Base-by-base conservation (phyloP, 2,797 vertebrate genomes). In the Muraenolepis orangiensis region DNA sequence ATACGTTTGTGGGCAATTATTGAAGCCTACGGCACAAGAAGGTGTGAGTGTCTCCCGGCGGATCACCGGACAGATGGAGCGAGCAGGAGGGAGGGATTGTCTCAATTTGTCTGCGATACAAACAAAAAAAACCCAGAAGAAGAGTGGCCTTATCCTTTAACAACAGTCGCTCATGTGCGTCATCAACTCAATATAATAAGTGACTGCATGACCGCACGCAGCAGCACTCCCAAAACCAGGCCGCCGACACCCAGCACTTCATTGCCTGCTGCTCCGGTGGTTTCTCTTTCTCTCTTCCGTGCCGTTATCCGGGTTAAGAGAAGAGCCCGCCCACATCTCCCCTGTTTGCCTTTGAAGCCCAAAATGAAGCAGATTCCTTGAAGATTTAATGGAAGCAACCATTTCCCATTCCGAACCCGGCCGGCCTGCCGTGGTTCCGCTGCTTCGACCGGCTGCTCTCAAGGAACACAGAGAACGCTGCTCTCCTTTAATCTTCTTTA, bases 311-410 rank as follows among this genome's bases (percentile, higher is more conserved):
- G 70, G 71, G 38, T 38, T 57, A 4, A 20, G 51, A 64, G 57
- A 64, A 64, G 66, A 75, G 68, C 76, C 72, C 68, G 69, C 86
- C 82, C 77, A 74, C 73, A 81, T 86, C 82, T 84, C 36, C 78
- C 79, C 23, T 13, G 23, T 64, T 74, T 87, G 78, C 85, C 89
- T 92, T 93, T 93, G 91, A 93, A 90, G 88, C 79, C 72, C 81
- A 86, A 89, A 90, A 93, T 89, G 82, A 90, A 92, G 90, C 76
- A 70, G 81, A 86, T 85, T 89, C 85, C 87, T 92, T 93, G 88
- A 92, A 90, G 91, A 90, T 93, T 91, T 91, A 92, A 91, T 92
- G 89, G 91, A 93, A 90, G 91, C 86, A 87, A 90, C 89, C 87
- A 91, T 92, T 91, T 90, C 87, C 83, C 77, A 88, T 90, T 87